Base-by-base conservation (phyloP, 2,888 invertebrate species). In the Rugalucina vietnamica region DNA sequence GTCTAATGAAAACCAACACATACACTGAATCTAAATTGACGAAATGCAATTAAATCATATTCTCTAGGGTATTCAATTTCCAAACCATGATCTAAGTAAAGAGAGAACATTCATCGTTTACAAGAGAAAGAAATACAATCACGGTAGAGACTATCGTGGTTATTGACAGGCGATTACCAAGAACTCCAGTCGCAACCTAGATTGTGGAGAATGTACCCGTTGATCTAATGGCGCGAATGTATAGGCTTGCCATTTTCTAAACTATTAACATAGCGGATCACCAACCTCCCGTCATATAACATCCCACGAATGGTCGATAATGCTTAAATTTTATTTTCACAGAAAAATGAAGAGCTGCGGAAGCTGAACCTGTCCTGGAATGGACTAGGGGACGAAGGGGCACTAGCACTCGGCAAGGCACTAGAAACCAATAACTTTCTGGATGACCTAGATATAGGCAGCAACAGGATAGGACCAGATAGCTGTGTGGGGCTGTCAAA, bases 321-420 rank as follows among this genome's bases (percentile, higher is more conserved):
- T 12, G 43, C 8, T 12, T 60, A 21, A 12, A 29, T 60, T 60
- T 29, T 12, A n/a, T 18, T 10, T 36, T 79, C 82, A 0, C 78
- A 92, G 92, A 87, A 73, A 60, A 92, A 92, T 76, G 79, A 81
- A 43, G 86, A 83, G 0, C 71, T 92, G n/a, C 85, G 78, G 2
- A 65, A 78, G 1, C 77, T 92, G 43, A 89, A 92, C 72, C 75
- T 92, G 4, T 85, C 91, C 24, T 92, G 91, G 90, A 92, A 92
- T 82, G 92, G 92, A 0, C 90, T 92, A 36, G 85, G 90, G 27
- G 90, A 92, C 54, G 89, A 88, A n/a, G 92, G 92, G 0, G 87
- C 90, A 27, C 74, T 88, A 36, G 89, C 91, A 0, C 36, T 92
- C 0, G 84, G 84, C 10, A 84, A 86, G n/a, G 77, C 89, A 24